These are phyloP conservation scores for Labia minor DNA, from an alignment of 2,888 invertebrate species.

Conservation along the genomic window DNA sequence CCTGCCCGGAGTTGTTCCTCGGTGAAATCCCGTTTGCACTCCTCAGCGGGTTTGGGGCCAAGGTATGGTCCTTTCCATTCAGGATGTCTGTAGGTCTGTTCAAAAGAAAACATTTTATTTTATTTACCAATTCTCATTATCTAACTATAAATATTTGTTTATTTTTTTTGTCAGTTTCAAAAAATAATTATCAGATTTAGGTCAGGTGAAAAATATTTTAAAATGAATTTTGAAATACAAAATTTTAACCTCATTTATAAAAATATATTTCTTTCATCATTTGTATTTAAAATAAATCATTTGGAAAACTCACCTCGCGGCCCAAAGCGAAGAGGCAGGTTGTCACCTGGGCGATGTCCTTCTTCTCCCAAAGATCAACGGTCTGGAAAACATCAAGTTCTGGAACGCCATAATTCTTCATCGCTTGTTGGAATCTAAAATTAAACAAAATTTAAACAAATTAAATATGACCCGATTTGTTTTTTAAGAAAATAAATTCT, in stretches of 20 bases:
- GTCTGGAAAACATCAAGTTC: constrained; percentile 94
- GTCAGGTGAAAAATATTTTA: too few species aligned
- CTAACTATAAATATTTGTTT: too few species aligned
- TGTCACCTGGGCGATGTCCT: constrained; percentile 75
- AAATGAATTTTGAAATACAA: too few species aligned
- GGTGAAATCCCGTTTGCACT: constrained; percentile 87
- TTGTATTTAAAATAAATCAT: constrained; percentile 22
- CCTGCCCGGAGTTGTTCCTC: constrained; percentile 85
- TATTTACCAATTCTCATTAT: too few species aligned
- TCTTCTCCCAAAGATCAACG: constrained; percentile 91
- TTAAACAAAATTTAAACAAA: constrained; percentile 19
- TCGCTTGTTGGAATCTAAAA: constrained; percentile 71
- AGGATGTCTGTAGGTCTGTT: constrained; percentile 70
- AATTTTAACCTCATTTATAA: background rate
- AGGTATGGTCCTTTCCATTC: constrained; percentile 79
- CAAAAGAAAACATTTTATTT: constrained; percentile 25
- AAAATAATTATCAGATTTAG: too few species aligned
- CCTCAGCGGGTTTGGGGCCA: constrained; percentile 89
- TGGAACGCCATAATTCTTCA: constrained; percentile 76
- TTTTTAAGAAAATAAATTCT: too few species aligned
- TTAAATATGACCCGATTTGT: too few species aligned
- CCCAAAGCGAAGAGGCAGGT: constrained; percentile 78
- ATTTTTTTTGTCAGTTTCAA: too few species aligned
- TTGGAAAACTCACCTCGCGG: constrained; percentile 52
- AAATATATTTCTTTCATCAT: background rate